Percentiles rank a stretch among this genome's conserved stretches.
Conservation (phyloP, 2,888 invertebrate species). For the Rhingia campestris region DNA sequence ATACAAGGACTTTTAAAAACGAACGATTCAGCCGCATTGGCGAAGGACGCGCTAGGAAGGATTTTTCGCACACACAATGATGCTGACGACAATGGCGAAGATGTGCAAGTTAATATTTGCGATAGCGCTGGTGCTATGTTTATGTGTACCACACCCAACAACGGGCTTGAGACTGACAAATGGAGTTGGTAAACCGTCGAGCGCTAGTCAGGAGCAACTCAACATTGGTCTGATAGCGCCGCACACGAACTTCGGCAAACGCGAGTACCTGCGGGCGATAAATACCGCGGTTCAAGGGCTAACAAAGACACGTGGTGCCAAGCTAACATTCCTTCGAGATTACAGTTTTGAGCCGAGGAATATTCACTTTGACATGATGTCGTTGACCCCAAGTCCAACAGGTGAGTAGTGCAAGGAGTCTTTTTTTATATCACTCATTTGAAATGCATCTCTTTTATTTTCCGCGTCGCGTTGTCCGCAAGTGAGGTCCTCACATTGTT, state of each 20-base stretch:
- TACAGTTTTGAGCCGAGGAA: slow-evolving; percentile 86
- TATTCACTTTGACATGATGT: slow-evolving; percentile 87
- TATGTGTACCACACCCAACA: slow-evolving; percentile 56
- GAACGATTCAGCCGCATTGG: background rate
- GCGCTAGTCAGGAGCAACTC: slow-evolving; percentile 80
- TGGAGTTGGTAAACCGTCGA: slow-evolving; percentile 77
- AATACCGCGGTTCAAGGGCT: slow-evolving; percentile 86
- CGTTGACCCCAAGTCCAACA: slow-evolving; percentile 89
- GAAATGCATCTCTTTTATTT: slow-evolving; percentile 31
- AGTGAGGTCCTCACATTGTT: background rate
- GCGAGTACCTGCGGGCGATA: slow-evolving; percentile 87
- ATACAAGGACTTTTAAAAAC: slow-evolving; percentile 23
- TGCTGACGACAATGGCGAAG: slow-evolving; percentile 46
- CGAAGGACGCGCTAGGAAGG: slow-evolving; percentile 32
- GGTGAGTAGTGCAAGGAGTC: slow-evolving; percentile 83
- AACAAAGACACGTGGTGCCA: slow-evolving; percentile 84
- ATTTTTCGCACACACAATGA: slow-evolving; percentile 24
- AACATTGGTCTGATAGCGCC: slow-evolving; percentile 83
- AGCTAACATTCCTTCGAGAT: slow-evolving; percentile 86
- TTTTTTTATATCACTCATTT: slow-evolving; percentile 15
- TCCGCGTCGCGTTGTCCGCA: background rate
- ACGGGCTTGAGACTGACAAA: slow-evolving; percentile 77
- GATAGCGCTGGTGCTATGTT: slow-evolving; percentile 57
- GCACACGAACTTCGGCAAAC: slow-evolving; percentile 84
- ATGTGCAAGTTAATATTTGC: slow-evolving; percentile 67